Base-by-base conservation (phyloP, 1,140 invertebrate species). In the Aphaenogaster ashmeadi region DNA sequence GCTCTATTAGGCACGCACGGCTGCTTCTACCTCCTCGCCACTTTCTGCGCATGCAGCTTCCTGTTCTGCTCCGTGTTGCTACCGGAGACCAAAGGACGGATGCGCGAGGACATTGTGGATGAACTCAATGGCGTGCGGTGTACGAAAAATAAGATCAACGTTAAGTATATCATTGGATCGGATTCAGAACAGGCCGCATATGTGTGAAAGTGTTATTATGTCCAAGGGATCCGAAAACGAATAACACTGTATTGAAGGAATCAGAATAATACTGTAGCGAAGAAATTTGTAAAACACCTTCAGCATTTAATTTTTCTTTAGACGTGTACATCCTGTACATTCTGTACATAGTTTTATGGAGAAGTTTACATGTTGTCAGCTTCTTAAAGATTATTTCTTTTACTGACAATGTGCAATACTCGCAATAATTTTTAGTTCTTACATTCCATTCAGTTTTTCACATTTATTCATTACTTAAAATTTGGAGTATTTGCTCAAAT, bases 41-140 rank as follows among this genome's bases (percentile, higher is more conserved):
- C 9, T 0, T 92, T 83, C 7, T 94, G 93, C 66, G 72, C 69
- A 0, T 60, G 9, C 3, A 91, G 58, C 3, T 93, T 94, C 66
- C 0, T 93, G 0, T 94, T 95, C 41, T 88, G 78, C 90, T 96
- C 91, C 79, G 94, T 87, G 2, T 90, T 96, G 11, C 90, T 97
- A 2, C 97, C 97, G 1, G 97, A 97, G 93, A 97, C 97, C 0
- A 97, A 97, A 90, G 97, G 97, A 0, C 95, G 95, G 52, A 95
- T 92, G 7, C 92, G 97, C 36, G 96, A 97, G 72, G 95, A 97
- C 67, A 97, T 97, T 71, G 47, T 95, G 0, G 89, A 93, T 33
- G 92, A 94, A 85, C 90, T 96, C 1, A 92, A 92, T 50, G 93
- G 93, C 60, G 75, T 18, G 56, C 81, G 11, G 13, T 67, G 67